Percentiles rank a stretch among this genome's conserved stretches.
Conservation (phyloP, 2,888 invertebrate species). For the Lasioglossum oenotherae region DNA sequence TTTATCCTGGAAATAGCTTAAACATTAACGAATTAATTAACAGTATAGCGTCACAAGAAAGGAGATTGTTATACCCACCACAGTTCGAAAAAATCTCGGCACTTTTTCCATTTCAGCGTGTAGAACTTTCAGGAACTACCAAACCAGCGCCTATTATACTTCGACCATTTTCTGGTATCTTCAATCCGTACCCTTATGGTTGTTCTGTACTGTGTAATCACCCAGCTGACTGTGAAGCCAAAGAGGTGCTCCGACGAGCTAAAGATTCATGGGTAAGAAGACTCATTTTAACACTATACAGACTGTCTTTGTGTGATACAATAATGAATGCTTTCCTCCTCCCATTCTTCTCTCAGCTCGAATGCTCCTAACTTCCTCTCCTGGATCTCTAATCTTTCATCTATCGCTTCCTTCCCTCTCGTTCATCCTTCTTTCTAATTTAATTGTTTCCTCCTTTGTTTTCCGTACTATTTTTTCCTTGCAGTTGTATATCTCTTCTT, state of each 20-base stretch:
- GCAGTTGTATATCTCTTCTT: not conserved
- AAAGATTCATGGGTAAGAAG: conserved; percentile 89
- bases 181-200: conserved; percentile 92
- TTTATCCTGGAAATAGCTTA: too few relatives aligned
- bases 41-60: too few relatives aligned
- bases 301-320: not conserved
- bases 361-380: not conserved
- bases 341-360: not conserved
- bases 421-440: not conserved
- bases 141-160: conserved; percentile 90
- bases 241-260: conserved; percentile 89
- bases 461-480: not conserved
- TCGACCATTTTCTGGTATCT: conserved; percentile 92
- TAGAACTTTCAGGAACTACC: conserved; percentile 81
- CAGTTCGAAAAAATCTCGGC: not conserved
- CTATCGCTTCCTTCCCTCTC: not conserved
- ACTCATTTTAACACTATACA: not conserved
- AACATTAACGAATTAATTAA: too few relatives aligned
- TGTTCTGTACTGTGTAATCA: conserved; percentile 95
- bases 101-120: conserved; percentile 66
- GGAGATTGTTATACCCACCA: not conserved
- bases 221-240: conserved; percentile 91
- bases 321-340: not conserved
- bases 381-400: not conserved
- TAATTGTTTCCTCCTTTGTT: not conserved